phyloP scores from a whole-genome alignment of 2,888 invertebrate species.

The Pegoplata infirma region DNA sequence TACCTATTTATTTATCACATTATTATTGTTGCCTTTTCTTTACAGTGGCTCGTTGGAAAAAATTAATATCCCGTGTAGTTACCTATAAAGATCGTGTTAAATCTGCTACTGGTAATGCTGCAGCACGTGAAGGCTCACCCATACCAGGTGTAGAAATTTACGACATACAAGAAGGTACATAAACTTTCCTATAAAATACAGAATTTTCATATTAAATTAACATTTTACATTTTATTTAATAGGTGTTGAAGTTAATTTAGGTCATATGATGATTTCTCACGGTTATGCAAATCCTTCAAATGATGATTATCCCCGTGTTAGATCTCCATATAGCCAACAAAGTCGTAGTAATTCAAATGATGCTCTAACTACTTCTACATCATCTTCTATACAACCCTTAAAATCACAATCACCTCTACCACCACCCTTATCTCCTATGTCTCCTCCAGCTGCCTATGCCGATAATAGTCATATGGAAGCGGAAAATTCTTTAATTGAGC shows the following conservation, averaged over 20 bases:
- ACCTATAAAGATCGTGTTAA: slow-evolving; percentile 83
- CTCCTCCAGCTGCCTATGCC: not conserved
- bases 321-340: slow-evolving; percentile 54
- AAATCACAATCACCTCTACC: slow-evolving; percentile 55
- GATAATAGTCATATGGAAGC: slow-evolving; percentile 50
- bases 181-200: not conserved
- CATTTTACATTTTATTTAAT: not conserved
- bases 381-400: slow-evolving; percentile 65
- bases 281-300: slow-evolving; percentile 71
- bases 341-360: slow-evolving; percentile 65
- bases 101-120: slow-evolving; percentile 65
- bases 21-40: too few relatives aligned
- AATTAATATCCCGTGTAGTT: slow-evolving; percentile 86
- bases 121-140: slow-evolving; percentile 82
- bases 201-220: not conserved
- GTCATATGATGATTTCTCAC: slow-evolving; percentile 72
- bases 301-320: slow-evolving; percentile 69
- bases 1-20: not conserved
- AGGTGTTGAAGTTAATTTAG: slow-evolving; percentile 74
- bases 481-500: slow-evolving; percentile 69
- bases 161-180: slow-evolving; percentile 82
- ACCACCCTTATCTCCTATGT: slow-evolving; percentile 29
- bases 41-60: slow-evolving; percentile 88
- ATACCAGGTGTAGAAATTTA: slow-evolving; percentile 88
- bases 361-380: slow-evolving; percentile 66